These are phyloP conservation scores for Plectropomus leopardus DNA, from an alignment of 2,113 vertebrate species.

Conservation along the genomic window DNA sequence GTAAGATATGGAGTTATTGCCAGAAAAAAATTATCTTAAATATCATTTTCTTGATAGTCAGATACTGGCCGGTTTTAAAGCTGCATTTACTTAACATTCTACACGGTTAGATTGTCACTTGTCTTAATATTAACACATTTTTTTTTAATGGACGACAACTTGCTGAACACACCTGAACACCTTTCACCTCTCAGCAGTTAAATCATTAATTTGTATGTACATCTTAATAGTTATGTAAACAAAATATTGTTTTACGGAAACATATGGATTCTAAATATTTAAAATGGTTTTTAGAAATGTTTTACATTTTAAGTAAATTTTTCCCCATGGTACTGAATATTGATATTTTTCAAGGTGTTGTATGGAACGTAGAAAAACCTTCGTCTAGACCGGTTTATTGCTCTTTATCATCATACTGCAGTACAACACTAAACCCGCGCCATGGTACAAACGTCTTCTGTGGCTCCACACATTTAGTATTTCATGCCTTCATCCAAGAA, in stretches of 20 bases:
- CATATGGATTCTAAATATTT: no score
- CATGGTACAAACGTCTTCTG: neutral
- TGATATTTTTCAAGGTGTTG: no score
- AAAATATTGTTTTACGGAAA: no score
- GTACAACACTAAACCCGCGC: neutral
- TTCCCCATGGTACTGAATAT: no score
- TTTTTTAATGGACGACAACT: neutral
- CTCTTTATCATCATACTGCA: neutral
- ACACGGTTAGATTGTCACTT: neutral
- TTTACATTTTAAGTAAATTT: no score
- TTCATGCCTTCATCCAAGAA: neutral
- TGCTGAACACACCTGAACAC: neutral
- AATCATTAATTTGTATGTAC: neutral
- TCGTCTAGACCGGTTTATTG: neutral
- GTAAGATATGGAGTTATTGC: neutral
- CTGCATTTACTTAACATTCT: neutral
- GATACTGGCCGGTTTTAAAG: neutral
- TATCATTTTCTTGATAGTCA: neutral
- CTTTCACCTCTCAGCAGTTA: neutral
- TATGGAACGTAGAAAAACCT: no score
- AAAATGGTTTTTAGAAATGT: no score
- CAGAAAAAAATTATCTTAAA: neutral
- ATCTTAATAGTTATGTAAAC: no score
- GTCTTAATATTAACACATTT: neutral
- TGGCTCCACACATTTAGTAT: neutral